Base-by-base conservation (phyloP, 2,888 invertebrate species). In the Amitus sp. region DNA sequence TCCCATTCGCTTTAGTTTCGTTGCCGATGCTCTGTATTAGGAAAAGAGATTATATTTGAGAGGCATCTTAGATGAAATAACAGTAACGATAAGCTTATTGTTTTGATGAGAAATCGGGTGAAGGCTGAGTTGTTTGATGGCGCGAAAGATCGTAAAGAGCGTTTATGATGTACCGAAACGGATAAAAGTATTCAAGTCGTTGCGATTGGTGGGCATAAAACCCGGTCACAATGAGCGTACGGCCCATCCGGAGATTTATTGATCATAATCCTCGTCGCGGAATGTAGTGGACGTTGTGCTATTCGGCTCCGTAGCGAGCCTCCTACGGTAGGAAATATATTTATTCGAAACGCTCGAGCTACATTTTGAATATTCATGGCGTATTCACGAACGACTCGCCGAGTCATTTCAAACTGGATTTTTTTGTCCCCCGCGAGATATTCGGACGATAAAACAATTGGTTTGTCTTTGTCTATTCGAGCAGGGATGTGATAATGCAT, bases 1-100 rank as follows among this genome's bases (percentile, higher is more conserved):
- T 50, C 58, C 50, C 57, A 56, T 62, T 52, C 52, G 20, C 59
- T 49, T 60, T 60, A 65, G 50, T 50, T 28, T 54, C 33, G 34
- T 43, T 47, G 10, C 15, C 49, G 13, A 19, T 19, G 20, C 42
- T 42, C 42, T 42, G 42, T 20, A 42, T 42, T 15, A n/a, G n/a
- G 20, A 15, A 1, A 18, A n/a, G 19, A n/a, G n/a, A n/a, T n/a
- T n/a, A 19, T 19, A 18, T 42, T 42, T 18, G 7, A 1, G 19
- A 19, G 12, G 6, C 13, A 18, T 13, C 46, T 28, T 46, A 15
- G 23, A 45, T 3, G 23, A 45, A 27, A 27, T 12, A 2, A 27
- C 19, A 4, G 15, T 23, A 15, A 9, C 46, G 46, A 12, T 17
- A 4, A 23, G 3, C 7, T 23, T 7, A 7, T 23, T 23, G 23